Conservation (phyloP, 2,888 invertebrate genomes). For the Drosophila stalkeri region DNA sequence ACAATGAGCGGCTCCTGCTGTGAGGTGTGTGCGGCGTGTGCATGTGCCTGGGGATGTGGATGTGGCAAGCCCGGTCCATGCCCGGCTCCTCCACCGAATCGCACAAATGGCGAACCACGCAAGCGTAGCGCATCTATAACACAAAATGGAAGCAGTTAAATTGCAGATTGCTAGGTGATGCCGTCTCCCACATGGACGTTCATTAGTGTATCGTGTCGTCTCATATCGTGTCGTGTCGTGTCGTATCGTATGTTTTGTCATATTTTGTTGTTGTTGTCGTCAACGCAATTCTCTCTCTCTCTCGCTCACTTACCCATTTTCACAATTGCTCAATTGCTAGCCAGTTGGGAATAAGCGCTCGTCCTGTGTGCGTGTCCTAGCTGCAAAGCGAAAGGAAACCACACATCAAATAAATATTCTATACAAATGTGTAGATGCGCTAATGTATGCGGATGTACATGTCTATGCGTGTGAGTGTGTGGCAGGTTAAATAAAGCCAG, state of each 20-base stretch:
- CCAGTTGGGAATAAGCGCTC: slow-evolving; percentile 61
- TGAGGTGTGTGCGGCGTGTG: slow-evolving; percentile 63
- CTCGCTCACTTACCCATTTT: slow-evolving; percentile 69
- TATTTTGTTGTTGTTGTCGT: background rate
- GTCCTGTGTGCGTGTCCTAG: slow-evolving; percentile 49
- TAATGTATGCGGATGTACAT: slow-evolving; percentile 1
- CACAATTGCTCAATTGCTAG: slow-evolving; percentile 63
- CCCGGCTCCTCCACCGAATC: slow-evolving; percentile 83
- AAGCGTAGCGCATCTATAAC: slow-evolving; percentile 86
- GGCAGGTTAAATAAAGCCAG: slow-evolving; percentile 55
- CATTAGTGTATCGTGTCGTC: slow-evolving; percentile 35
- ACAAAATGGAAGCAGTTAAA: slow-evolving; percentile 10
- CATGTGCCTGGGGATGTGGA: slow-evolving; percentile 3
- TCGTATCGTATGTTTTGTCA: background rate
- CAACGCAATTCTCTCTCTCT: background rate
- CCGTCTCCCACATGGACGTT: slow-evolving; percentile 33
- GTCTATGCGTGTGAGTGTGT: background rate
- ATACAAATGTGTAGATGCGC: slow-evolving; percentile 13
- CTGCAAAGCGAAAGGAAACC: slow-evolving; percentile 51
- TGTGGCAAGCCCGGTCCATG: slow-evolving; percentile 39
- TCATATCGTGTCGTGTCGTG: background rate
- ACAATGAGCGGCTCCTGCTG: slow-evolving; percentile 92
- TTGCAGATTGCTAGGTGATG: slow-evolving; percentile 25
- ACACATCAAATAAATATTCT: slow-evolving; percentile 44
- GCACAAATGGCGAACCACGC: slow-evolving; percentile 89